phyloP scores from a whole-genome alignment of 1,140 invertebrate genomes.

The Lordiphosa collinella region DNA sequence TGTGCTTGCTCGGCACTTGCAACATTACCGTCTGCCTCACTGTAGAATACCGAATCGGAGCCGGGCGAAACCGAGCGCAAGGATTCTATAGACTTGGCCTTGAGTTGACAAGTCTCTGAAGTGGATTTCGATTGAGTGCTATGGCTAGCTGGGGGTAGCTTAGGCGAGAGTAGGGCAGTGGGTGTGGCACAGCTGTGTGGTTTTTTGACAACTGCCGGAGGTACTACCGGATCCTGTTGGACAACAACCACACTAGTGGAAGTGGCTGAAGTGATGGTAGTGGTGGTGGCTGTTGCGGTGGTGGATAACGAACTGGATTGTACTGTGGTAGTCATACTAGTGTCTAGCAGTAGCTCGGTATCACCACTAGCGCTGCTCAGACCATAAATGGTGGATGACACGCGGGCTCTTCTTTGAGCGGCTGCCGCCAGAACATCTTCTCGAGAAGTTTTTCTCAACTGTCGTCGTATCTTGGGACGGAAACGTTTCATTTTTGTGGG shows the following conservation, averaged over 20 bases:
- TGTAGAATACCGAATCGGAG: constrained; percentile 93
- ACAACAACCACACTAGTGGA: constrained; percentile 12
- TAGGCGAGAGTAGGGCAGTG: constrained; percentile 53
- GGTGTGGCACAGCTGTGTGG: constrained; percentile 54
- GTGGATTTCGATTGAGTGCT: constrained; percentile 65
- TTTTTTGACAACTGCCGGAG: constrained; percentile 9
- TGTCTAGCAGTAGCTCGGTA: constrained; percentile 61
- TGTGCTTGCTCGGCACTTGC: constrained; percentile 79
- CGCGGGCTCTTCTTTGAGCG: constrained; percentile 30
- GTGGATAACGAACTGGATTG: constrained; percentile 1
- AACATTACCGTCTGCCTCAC: constrained; percentile 84
- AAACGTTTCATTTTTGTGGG: constrained; percentile 77
- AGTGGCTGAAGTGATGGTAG: constrained; percentile 24
- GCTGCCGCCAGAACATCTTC: constrained; percentile 64
- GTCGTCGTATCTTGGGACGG: constrained; percentile 75
- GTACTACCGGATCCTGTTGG: constrained; percentile 7
- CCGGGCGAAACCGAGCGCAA: constrained; percentile 91
- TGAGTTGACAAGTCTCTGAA: constrained; percentile 82
- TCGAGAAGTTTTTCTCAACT: constrained; percentile 62
- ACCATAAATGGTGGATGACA: constrained; percentile 41
- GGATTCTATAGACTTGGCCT: constrained; percentile 91
- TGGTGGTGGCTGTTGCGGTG: constrained; percentile 11
- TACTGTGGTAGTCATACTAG: constrained; percentile 47
- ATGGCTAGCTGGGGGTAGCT: constrained; percentile 14
- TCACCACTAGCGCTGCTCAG: constrained; percentile 61